phyloP scores from a whole-genome alignment of 2,888 invertebrate genomes.

The Platycheirus rosarum region DNA sequence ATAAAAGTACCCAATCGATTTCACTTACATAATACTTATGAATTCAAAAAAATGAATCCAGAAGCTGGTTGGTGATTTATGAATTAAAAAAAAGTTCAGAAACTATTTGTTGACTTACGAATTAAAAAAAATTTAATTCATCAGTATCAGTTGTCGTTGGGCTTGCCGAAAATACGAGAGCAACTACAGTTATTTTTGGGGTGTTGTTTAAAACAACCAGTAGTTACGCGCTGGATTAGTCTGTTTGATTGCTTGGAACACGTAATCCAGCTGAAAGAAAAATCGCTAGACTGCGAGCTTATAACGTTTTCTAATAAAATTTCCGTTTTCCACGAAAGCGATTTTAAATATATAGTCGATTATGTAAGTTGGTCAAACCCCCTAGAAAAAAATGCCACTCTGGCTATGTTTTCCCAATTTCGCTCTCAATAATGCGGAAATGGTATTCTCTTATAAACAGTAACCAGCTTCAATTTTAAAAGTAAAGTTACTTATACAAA shows the following conservation, averaged over 20 bases:
- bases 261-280: not conserved
- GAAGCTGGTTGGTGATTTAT: too few species aligned
- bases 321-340: not conserved
- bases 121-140: too few species aligned
- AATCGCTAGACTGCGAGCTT: too few species aligned
- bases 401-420: constrained; percentile 11
- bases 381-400: not conserved
- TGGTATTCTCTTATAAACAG: not conserved
- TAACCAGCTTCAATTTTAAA: too few species aligned
- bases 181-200: constrained; percentile 6
- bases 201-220: constrained; percentile 3
- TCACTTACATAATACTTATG: too few species aligned
- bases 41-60: too few species aligned
- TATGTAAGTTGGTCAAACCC: not conserved
- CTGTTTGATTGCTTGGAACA: constrained; percentile 11
- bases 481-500: not conserved
- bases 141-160: too few species aligned
- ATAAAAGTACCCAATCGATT: too few species aligned
- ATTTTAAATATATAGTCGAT: constrained; percentile 1
- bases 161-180: not conserved
- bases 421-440: not conserved
- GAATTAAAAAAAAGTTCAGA: too few species aligned
- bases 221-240: constrained; percentile 13
- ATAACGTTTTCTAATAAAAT: not conserved
- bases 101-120: too few species aligned